Evolutionary conservation across 2,113 vertebrate genomes (phyloP), one percentile per base, ranked within the genome.

Genomic region (Xyrauchen texanus): DNA sequence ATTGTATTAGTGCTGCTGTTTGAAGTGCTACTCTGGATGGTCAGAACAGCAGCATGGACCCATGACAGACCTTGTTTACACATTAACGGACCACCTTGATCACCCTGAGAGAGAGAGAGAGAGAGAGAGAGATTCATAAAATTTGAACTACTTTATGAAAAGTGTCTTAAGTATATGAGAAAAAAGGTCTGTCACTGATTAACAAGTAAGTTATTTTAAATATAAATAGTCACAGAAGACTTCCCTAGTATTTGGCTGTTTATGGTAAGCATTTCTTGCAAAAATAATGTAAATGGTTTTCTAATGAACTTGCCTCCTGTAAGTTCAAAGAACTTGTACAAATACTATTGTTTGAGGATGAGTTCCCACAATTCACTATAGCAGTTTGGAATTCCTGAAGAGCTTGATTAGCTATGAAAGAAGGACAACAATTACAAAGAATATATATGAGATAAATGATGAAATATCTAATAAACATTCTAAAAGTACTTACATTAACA

Each of bases 321-420:
- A 83, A 21, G 0, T 16, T 45, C 12, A 79, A 6, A 15, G 52
- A 52, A 13, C 4, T n/a, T 49, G 53, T 83, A 34, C 82, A 83
- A 72, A 80, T 76, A 66, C 52, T 76, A 60, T 34, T 47, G 13
- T 72, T 65, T 13, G 71, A 60, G 15, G 82, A 83, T 16, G 52
- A 7, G 45, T 66, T 76, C 21, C 52, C 82, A 76, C 82, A 83
- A 52, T 7, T 13, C 21, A 72, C 21, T 58, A 80, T 21, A 49
- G 72, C 45, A 4, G 72, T 80, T 51, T 21, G 53, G 44, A 71
- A 63, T 34, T 83, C 71, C 51, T 79, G 72, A 71, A 83, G 82
- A 6, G 77, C 74, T 34, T 69, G 70, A 9, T 64, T 16, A 65
- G 4, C 81, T 83, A 64, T 44, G 79, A 58, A 7, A 52, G 21